Evolutionary conservation across 2,113 vertebrate species (phyloP), one percentile per base, ranked within the genome.

Genomic region (Hystrix cristata): DNA sequence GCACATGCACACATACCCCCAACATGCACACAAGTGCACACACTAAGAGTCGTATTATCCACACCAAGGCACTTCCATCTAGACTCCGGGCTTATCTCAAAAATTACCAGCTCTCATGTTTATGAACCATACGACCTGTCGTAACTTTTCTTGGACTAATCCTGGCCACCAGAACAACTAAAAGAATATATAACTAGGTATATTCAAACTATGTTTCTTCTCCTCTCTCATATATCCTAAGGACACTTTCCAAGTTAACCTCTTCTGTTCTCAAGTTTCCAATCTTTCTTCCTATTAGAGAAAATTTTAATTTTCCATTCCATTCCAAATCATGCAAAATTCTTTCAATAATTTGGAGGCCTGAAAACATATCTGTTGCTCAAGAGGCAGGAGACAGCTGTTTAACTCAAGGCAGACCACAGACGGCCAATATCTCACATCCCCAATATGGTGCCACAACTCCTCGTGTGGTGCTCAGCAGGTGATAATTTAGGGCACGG

Each of bases 341-440:
- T 84, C 87, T 55, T 69, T 59, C 62, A 53, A 79, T 94, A 93
- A 79, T n/a, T 10, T 0, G 9, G 62, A 0, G 18, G 29, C 74
- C 67, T 82, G 83, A 57, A 93, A 96, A 46, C 65, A 10, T 5
- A 78, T 74, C 25, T 83, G 69, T 87, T 76, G 86, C 78, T 31
- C 5, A 46, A 46, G 94, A 83, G 64, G 87, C 86, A 65, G 72
- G 96, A 91, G 34, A 43, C 65, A 96, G 94, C 84, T 64, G 79
- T 12, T 83, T 46, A 72, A 86, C 87, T 71, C 62, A 91, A 79
- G 0, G 23, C 43, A 67, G 93, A 79, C 69, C 94, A 96, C 96
- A 96, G 95, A 84, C 55, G 89, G 60, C 79, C 90, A 93, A 27
- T 38, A 87, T 95, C 96, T 95, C 83, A 88, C 38, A 87, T 29